These are phyloP conservation scores for Eudasyphora cyanicolor DNA, from an alignment of 2,888 invertebrate genomes.

Conservation along the genomic window DNA sequence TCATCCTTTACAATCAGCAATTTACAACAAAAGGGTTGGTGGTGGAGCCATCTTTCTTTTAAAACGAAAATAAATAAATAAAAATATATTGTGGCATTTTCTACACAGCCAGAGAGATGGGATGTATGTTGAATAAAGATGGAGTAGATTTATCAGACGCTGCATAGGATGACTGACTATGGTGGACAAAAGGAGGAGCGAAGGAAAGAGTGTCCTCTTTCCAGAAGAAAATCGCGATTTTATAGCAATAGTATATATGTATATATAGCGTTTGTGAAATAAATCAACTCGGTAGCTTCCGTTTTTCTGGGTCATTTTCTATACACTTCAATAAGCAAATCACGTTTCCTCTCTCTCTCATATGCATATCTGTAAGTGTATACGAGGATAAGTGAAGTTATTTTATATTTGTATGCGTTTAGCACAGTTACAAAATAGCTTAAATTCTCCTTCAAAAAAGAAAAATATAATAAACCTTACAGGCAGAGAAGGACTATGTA, in stretches of 20 bases:
- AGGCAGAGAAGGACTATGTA: too few species aligned
- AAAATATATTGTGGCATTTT: background rate
- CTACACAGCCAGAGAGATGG: too few species aligned
- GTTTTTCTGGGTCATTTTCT: conserved; percentile 73
- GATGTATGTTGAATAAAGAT: too few species aligned
- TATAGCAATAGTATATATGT: conserved; percentile 42
- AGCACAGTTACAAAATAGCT: background rate
- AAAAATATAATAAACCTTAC: too few species aligned
- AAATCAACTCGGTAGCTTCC: conserved; percentile 66
- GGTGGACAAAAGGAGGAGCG: background rate
- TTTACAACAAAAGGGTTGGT: background rate
- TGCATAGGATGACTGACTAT: too few species aligned
- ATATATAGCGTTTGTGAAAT: conserved; percentile 67
- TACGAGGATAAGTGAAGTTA: background rate
- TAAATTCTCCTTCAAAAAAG: background rate
- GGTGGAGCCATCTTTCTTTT: background rate
- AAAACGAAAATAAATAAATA: background rate
- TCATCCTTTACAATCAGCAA: background rate
- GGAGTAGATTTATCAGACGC: background rate
- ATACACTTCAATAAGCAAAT: conserved; percentile 69
- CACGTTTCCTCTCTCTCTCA: conserved; percentile 13
- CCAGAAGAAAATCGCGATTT: background rate
- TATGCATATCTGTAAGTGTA: conserved; percentile 36
- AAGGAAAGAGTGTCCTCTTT: background rate
- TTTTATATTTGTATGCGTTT: background rate